Percentiles rank a stretch among this genome's conserved stretches.
These are phyloP conservation scores for Drosophila phalerata DNA, from an alignment of 2,888 invertebrate genomes.

Conservation along the genomic window DNA sequence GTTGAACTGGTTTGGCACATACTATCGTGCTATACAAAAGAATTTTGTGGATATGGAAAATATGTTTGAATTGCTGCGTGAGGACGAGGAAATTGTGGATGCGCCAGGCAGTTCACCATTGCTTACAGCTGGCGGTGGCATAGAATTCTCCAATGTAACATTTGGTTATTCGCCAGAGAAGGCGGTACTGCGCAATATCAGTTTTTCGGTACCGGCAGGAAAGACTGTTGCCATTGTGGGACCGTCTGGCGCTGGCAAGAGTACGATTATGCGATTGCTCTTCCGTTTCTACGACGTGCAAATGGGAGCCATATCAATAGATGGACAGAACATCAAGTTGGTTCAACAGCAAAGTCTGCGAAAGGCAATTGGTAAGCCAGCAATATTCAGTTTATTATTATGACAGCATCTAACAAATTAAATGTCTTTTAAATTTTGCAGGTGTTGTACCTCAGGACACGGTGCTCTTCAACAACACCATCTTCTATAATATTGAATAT, in stretches of 20 bases:
- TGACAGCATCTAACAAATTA: not conserved
- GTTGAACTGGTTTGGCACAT: conserved; percentile 99
- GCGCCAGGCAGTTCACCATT: conserved; percentile 92
- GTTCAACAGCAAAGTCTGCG: conserved; percentile 94
- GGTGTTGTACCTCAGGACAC: conserved; percentile 99
- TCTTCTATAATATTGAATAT: conserved; percentile 97
- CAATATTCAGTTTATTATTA: not conserved
- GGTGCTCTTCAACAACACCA: conserved; percentile 96
- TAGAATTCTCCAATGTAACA: conserved; percentile 95
- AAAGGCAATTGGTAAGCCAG: conserved; percentile 87
- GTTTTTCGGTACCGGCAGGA: conserved; percentile 92
- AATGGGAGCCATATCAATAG: conserved; percentile 93
- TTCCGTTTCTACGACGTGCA: conserved; percentile 99
- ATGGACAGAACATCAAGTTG: conserved; percentile 94
- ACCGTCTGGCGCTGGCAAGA: conserved; percentile 96
- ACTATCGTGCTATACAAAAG: conserved; percentile 98
- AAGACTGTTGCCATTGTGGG: conserved; percentile 95
- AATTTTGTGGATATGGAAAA: conserved; percentile 99
- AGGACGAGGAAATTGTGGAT: conserved; percentile 95
- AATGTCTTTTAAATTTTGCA: conserved; percentile 13
- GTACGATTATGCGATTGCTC: conserved; percentile 96
- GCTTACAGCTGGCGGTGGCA: conserved; percentile 87
- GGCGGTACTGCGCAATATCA: conserved; percentile 91
- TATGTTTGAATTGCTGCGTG: conserved; percentile 97
- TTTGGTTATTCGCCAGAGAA: conserved; percentile 95